Evolutionary conservation across 2,888 invertebrate genomes (phyloP).

Genomic region (Cloeon dipterum): DNA sequence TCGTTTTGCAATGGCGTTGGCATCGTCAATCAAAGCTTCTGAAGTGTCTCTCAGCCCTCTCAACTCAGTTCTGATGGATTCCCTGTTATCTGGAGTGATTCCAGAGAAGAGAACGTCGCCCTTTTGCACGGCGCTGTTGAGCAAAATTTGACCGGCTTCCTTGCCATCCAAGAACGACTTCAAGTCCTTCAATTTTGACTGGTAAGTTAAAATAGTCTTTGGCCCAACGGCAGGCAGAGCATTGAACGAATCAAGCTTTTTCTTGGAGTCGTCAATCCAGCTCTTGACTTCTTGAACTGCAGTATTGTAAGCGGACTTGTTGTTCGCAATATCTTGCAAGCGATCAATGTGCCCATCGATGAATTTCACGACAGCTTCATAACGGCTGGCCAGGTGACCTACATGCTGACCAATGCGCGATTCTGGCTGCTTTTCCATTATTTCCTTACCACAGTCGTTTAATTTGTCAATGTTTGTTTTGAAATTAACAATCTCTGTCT

Average conservation of each 20-base stretch:
- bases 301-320: constrained; percentile 41
- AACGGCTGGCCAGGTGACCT: constrained; percentile 49
- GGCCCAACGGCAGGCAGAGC: constrained; percentile 42
- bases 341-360: constrained; percentile 44
- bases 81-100: constrained; percentile 69
- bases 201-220: constrained; percentile 38
- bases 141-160: constrained; percentile 51
- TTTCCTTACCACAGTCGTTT: constrained; percentile 39
- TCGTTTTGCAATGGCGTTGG: constrained; percentile 63
- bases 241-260: constrained; percentile 40
- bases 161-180: constrained; percentile 48
- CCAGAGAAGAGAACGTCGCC: constrained; percentile 75
- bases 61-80: constrained; percentile 58
- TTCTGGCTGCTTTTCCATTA: constrained; percentile 57
- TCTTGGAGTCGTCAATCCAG: constrained; percentile 57
- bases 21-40: constrained; percentile 62
- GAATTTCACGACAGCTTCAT: constrained; percentile 49
- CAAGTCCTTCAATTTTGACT: constrained; percentile 50
- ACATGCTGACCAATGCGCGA: constrained; percentile 62
- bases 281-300: constrained; percentile 43
- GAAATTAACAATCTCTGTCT: constrained; percentile 36
- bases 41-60: constrained; percentile 57
- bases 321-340: constrained; percentile 42
- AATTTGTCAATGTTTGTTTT: constrained; percentile 41
- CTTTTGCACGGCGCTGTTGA: constrained; percentile 60